Evolutionary conservation across 2,888 invertebrate genomes (phyloP), one percentile per base, ranked within the genome.

Genomic region (Ophion slaviceki): DNA sequence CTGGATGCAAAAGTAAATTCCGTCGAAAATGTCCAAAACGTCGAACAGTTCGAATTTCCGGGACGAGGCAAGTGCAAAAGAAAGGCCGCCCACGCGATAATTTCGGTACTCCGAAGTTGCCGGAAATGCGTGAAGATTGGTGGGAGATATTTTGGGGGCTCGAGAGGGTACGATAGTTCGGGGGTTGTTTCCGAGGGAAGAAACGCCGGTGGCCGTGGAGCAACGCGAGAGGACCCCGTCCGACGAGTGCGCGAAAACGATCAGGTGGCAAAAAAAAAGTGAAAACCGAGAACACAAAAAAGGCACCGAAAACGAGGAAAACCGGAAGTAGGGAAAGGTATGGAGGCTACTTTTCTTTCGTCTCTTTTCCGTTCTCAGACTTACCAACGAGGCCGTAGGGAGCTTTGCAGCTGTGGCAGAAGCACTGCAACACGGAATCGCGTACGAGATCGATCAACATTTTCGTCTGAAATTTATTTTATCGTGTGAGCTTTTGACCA

Each of bases 401-500:
- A 92, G 97, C 97, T 94, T 97, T 97, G 96, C 98, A 98, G 95
- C 97, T 97, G 95, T 98, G 97, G 95, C 98, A 98, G 96, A 98
- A 98, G 95, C 98, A 98, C 96, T 97, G 97, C 96, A 98, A 96
- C 94, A 98, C 97, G 94, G 98, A 98, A 95, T 98, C 97, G 95
- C 97, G 97, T 94, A 98, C 97, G 93, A 98, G 96, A 94, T 97
- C 97, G 95, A 98, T 97, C 96, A 98, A 95, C 98, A 98, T 98
- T 89, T 94, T 95, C 92, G 84, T 79, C 76, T 82, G 84, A 85
- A 84, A 57, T 59, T 20, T 14, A 47, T 71, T 78, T 14, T 66
- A 32, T 67, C 28, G 36, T 78, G 45, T 47, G 11, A 66, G 36
- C 17, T 66, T 68, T 61, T 64, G 17, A 14, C 17, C 28, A 70